Evolutionary conservation across 2,113 vertebrate species (phyloP).

Genomic region (Apaloderma vittatum): DNA sequence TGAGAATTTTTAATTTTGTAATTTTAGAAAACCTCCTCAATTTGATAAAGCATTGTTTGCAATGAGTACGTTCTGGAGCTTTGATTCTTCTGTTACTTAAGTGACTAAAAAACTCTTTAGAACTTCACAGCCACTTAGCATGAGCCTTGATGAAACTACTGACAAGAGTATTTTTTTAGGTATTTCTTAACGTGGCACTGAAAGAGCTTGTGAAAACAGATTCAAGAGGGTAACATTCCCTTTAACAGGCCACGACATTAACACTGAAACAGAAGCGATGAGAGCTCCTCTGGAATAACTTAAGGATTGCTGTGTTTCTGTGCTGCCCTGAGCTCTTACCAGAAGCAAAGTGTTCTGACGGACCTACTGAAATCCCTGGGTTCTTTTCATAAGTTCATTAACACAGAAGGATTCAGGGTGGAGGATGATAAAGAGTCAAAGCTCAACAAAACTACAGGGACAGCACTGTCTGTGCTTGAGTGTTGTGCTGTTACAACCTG

Average conservation of each 20-base stretch:
- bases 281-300: neutral
- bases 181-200: neutral
- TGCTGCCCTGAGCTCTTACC: neutral
- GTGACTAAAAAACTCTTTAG: neutral
- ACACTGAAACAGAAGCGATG: neutral
- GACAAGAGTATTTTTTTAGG: rapidly evolving
- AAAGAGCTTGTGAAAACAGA: neutral
- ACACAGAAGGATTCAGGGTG: neutral
- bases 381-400: neutral
- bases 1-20: neutral
- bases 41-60: neutral
- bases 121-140: neutral
- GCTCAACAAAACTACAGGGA: neutral
- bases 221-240: rapidly evolving
- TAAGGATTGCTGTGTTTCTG: neutral
- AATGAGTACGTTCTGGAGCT: rapidly evolving
- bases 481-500: rapidly evolving
- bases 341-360: neutral
- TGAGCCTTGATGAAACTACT: neutral
- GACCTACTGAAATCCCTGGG: neutral
- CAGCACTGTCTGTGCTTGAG: neutral
- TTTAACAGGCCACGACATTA: neutral
- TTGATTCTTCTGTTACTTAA: neutral
- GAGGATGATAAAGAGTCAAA: neutral
- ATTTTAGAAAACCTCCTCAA: neutral